Base-by-base conservation (phyloP, 2,113 vertebrate genomes). In the Dendrocopos noguchii region DNA sequence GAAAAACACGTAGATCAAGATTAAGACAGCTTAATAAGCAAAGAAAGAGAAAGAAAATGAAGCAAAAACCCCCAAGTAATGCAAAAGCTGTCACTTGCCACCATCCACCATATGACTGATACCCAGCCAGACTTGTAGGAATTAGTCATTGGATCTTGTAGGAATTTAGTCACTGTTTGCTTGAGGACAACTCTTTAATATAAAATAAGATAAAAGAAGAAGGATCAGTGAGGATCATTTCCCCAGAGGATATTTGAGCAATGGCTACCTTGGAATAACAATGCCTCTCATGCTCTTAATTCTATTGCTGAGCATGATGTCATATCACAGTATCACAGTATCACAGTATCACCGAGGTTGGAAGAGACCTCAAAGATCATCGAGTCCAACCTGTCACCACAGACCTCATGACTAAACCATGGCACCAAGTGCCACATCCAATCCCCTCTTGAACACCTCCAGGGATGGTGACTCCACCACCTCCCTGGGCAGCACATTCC, bases 281-380 rank as follows among this genome's bases (percentile, higher is more conserved):
- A 39, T 21, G 36, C 1, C 3, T 2, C 14, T 1, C 8, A 20
- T 1, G 1, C 16, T 4, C 11, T 4, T 50, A 50, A 50, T 50
- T 22, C 47, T 50, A 6, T 50, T 50, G 47, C 20, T 50, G 47
- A 50, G 20, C 21, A 12, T 50, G 47, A 50, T 50, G 47, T 50
- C 47, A 22, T 50, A 20, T 50, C n/a, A n/a, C n/a, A n/a, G n/a
- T n/a, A n/a, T n/a, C n/a, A n/a, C n/a, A n/a, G n/a, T n/a, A n/a
- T n/a, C n/a, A n/a, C n/a, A n/a, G n/a, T n/a, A n/a, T n/a, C n/a
- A n/a, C n/a, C n/a, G n/a, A n/a, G n/a, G n/a, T n/a, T n/a, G n/a
- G n/a, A n/a, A n/a, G n/a, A n/a, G n/a, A n/a, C n/a, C n/a, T n/a
- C n/a, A n/a, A n/a, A n/a, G n/a, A n/a, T n/a, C n/a, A n/a, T n/a